Base-by-base conservation (phyloP, 2,113 vertebrate genomes). In the Gymnarchus niloticus region DNA sequence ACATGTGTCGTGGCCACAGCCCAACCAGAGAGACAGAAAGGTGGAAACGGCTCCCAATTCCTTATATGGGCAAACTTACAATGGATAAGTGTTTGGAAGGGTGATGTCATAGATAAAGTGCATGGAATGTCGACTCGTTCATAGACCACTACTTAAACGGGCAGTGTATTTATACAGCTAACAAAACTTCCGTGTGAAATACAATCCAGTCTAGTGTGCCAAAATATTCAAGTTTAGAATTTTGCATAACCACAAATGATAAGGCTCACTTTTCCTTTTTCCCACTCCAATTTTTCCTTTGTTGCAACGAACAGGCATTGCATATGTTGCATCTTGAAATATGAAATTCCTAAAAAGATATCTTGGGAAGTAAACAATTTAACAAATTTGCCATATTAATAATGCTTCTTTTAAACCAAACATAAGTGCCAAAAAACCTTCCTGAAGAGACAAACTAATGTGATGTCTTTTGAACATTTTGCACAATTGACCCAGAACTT, bases 21-120 rank as follows among this genome's bases (percentile, higher is more conserved):
- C 14, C 12, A 19, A 33, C 21, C 46, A 28, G 49, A 52, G 78
- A 48, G 2, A 48, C 49, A 81, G 49, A 54, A 83, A 83, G 82
- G 82, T 83, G 82, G 56, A 41, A 51, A 46, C 57, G 17, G 82
- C 82, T 83, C 56, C 33, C 12, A 28, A 8, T 59, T 83, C 82
- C 82, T 83, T 57, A 83, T 83, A 57, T 83, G 82, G 82, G 33
- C 52, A 83, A 83, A 59, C 82, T 12, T 83, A 83, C 82, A 83
- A 83, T 83, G 56, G 82, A 83, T 83, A 56, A 83, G 82, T 21
- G 21, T 83, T 59, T 83, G 14, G 52, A 44, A 25, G 81, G 81
- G 52, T 83, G 82, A 83, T 83, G 82, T 83, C 82, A 83, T 44
- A 83, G 54, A 83, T 59, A 59, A 83, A 83, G 33, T 44, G 52